phyloP scores from a whole-genome alignment of 2,113 vertebrate species.

The Hiodon alosoides region DNA sequence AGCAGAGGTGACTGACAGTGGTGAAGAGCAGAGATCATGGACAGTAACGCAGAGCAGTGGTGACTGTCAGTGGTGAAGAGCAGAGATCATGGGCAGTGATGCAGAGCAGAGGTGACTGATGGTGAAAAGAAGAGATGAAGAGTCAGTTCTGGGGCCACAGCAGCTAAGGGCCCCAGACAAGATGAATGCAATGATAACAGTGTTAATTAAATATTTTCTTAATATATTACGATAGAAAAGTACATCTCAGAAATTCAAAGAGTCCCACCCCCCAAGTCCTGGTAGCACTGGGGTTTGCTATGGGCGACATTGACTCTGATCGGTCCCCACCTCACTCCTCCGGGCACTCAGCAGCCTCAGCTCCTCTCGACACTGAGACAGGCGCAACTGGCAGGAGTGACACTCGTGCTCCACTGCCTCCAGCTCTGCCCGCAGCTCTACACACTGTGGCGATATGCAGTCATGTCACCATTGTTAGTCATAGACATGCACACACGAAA shows the following conservation, averaged over 20 bases:
- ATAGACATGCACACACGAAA: slow-evolving; percentile 15
- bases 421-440: slow-evolving; percentile 70
- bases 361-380: slow-evolving; percentile 74
- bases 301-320: slow-evolving; percentile 33
- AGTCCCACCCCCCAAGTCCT: too few relatives aligned
- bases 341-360: slow-evolving; percentile 56
- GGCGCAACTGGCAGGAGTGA: slow-evolving; percentile 65
- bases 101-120: too few relatives aligned
- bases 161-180: too few relatives aligned
- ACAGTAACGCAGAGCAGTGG: too few relatives aligned
- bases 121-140: too few relatives aligned
- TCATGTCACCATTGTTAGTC: too few relatives aligned
- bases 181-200: too few relatives aligned
- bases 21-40: not conserved
- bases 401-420: slow-evolving; percentile 72
- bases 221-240: too few relatives aligned
- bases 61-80: not conserved
- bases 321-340: slow-evolving; percentile 37
- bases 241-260: too few relatives aligned
- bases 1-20: not conserved
- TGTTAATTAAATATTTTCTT: too few relatives aligned
- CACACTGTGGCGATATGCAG: slow-evolving; percentile 55
- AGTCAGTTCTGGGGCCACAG: too few relatives aligned
- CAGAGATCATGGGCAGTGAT: not conserved
- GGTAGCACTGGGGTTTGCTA: too few relatives aligned